phyloP scores from a whole-genome alignment of 2,888 invertebrate genomes.

The Lutraria lutraria region DNA sequence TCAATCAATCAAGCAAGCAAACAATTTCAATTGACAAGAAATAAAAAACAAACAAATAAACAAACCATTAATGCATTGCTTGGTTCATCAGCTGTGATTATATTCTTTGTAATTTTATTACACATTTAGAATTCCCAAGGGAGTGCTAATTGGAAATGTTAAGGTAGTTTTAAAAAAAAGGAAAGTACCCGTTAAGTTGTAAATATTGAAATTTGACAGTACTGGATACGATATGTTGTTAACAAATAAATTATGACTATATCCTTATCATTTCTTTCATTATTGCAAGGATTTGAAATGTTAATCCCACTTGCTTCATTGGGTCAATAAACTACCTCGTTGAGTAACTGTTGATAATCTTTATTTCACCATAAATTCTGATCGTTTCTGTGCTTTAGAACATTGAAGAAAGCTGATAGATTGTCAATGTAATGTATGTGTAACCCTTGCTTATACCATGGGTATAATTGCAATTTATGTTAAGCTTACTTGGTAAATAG shows the following conservation, averaged over 20 bases:
- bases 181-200: not conserved
- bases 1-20: too few species aligned
- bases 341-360: not conserved
- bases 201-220: not conserved
- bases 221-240: not conserved
- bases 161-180: too few species aligned
- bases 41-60: too few species aligned
- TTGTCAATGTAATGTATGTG: not conserved
- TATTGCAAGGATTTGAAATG: conserved; percentile 5
- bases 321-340: conserved; percentile 3
- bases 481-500: conserved; percentile 2
- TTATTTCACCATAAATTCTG: conserved; percentile 4
- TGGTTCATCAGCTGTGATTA: too few species aligned
- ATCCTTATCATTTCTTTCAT: not conserved
- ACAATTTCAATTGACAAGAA: too few species aligned
- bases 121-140: too few species aligned
- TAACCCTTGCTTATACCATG: conserved; percentile 1
- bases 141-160: too few species aligned
- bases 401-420: not conserved
- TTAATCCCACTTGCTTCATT: not conserved
- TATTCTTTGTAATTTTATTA: too few species aligned
- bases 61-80: too few species aligned
- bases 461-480: conserved; percentile 25
- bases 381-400: not conserved
- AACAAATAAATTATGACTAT: not conserved